phyloP scores from a whole-genome alignment of 2,797 vertebrate species.

The Semaprochilodus insignis region DNA sequence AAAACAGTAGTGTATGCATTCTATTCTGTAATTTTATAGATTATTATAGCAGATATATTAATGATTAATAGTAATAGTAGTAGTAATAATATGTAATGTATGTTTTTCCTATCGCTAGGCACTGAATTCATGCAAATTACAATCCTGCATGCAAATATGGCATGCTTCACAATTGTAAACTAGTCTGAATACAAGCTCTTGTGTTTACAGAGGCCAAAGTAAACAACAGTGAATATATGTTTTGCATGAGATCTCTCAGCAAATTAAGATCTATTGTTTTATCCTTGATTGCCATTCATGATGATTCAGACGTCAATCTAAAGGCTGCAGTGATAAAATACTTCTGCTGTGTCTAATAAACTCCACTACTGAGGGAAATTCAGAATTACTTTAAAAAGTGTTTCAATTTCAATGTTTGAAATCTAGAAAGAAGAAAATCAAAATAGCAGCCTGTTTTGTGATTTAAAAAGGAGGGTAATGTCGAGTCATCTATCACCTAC shows the following conservation, averaged over 20 bases:
- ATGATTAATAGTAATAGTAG: too few relatives aligned
- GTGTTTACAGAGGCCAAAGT: slow-evolving; percentile 11
- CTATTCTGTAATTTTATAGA: too few relatives aligned
- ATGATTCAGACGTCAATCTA: background rate
- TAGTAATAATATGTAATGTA: background rate
- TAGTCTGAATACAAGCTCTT: slow-evolving; percentile 18
- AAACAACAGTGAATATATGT: slow-evolving; percentile 28
- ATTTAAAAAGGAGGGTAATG: background rate
- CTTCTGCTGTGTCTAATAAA: background rate
- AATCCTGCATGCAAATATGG: slow-evolving; percentile 49
- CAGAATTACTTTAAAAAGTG: background rate
- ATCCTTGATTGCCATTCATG: slow-evolving; percentile 12
- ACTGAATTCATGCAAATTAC: slow-evolving; percentile 48
- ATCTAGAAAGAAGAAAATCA: too few relatives aligned
- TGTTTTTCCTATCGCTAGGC: slow-evolving; percentile 5
- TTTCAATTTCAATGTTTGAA: too few relatives aligned
- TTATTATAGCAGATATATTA: too few relatives aligned
- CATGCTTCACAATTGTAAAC: slow-evolving; percentile 29
- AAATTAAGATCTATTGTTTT: background rate
- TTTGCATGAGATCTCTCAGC: slow-evolving; percentile 25
- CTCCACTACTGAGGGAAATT: background rate
- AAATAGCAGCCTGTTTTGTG: background rate
- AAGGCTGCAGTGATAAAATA: background rate
- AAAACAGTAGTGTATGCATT: too few relatives aligned
- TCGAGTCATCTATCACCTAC: slow-evolving; percentile 16